These are phyloP conservation scores for Yponomeuta plumbellus DNA, from an alignment of 2,888 invertebrate species.

Conservation along the genomic window DNA sequence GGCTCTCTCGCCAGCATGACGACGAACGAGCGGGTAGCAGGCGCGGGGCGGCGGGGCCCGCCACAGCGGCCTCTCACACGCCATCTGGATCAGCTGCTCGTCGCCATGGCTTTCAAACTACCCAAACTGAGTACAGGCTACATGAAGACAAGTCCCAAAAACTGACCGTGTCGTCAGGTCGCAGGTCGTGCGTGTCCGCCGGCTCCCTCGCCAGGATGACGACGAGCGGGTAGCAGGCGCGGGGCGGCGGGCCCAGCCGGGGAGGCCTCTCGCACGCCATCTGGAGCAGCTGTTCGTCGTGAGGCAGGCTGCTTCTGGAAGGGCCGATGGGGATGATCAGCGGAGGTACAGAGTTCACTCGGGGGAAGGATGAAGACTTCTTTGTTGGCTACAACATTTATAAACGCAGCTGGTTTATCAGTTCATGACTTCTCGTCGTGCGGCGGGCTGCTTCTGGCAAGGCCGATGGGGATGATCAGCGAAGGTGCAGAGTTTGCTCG, in stretches of 20 bases:
- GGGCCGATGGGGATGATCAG: neutral
- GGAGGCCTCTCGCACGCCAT: conserved; percentile 79
- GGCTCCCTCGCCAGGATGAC: conserved; percentile 83
- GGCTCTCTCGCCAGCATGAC: conserved; percentile 83
- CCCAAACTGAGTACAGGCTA: no score
- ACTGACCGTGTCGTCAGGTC: conserved; percentile 85
- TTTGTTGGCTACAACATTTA: no score
- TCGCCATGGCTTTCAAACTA: no score
- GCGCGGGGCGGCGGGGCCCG: conserved; percentile 84
- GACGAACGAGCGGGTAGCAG: conserved; percentile 86
- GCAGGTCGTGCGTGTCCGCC: conserved; percentile 74
- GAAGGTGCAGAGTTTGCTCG: no score
- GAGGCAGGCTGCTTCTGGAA: conserved; percentile 77
- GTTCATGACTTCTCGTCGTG: no score
- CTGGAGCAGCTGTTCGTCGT: conserved; percentile 80
- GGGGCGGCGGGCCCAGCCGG: conserved; percentile 83
- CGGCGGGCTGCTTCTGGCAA: no score
- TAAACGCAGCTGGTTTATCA: no score
- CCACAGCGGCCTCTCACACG: conserved; percentile 78
- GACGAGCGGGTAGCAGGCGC: conserved; percentile 86
- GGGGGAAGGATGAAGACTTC: no score
- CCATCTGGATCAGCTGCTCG: conserved; percentile 79
- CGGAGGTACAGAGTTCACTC: no score
- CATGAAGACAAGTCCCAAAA: neutral
- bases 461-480: no score